Evolutionary conservation across 2,113 vertebrate genomes (phyloP).

Genomic region (Petrocephalus zakoni): DNA sequence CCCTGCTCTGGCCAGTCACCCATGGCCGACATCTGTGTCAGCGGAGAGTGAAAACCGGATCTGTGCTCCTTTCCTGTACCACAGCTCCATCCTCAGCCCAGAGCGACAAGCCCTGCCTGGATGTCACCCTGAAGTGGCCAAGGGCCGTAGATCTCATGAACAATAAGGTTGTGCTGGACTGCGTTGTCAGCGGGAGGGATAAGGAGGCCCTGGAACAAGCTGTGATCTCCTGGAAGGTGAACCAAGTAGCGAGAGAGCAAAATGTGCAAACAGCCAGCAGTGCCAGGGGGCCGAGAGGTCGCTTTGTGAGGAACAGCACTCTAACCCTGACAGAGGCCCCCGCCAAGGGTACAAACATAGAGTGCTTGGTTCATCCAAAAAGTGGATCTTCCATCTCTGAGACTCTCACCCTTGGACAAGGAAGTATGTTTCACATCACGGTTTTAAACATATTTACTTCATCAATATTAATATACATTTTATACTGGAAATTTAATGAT

Average conservation of each 20-base stretch:
- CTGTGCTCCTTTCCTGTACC: neutral
- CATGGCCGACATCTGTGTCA: neutral
- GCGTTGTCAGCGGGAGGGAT: neutral
- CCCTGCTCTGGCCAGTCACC: neutral
- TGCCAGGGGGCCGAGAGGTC: neutral
- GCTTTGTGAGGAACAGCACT: neutral
- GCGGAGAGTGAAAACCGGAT: neutral
- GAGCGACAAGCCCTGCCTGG: neutral
- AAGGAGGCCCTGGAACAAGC: neutral
- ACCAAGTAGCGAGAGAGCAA: neutral
- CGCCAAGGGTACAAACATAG: neutral
- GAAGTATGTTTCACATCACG: neutral
- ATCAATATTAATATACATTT: neutral
- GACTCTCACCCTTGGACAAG: neutral
- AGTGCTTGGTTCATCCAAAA: neutral
- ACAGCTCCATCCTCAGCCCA: neutral
- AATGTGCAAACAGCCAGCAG: neutral
- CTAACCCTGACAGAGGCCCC: neutral
- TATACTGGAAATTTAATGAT: neutral
- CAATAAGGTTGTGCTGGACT: neutral
- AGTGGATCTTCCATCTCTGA: neutral
- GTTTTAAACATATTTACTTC: neutral
- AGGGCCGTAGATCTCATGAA: neutral
- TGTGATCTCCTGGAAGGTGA: neutral
- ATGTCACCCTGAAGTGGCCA: neutral